These are phyloP conservation scores for Oreochromis spilurus DNA, from an alignment of 2,113 vertebrate species.

Conservation along the genomic window DNA sequence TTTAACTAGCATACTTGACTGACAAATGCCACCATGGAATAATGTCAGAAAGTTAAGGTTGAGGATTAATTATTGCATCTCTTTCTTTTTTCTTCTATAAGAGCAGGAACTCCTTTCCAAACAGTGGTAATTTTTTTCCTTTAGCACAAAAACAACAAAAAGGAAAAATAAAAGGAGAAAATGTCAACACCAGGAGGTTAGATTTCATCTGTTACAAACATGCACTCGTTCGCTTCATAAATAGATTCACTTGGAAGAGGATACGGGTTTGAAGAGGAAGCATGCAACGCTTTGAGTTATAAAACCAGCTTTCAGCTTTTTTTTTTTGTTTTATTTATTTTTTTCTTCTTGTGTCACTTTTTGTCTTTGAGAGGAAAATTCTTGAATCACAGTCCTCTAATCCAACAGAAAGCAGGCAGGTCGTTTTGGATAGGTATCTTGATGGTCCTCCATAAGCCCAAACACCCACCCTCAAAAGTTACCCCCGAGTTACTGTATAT, in stretches of 20 bases:
- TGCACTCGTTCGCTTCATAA: constrained; percentile 78
- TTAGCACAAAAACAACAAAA: constrained; percentile 39
- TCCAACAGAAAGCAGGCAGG: constrained; percentile 62
- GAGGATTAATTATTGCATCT: constrained; percentile 80
- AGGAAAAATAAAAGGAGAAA: constrained; percentile 43
- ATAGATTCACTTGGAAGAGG: constrained; percentile 77
- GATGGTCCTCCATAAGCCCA: constrained; percentile 56
- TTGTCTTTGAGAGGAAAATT: constrained; percentile 48
- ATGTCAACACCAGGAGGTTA: constrained; percentile 67
- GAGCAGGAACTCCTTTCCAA: constrained; percentile 49
- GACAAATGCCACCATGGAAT: constrained; percentile 50
- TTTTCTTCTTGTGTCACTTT: neutral
- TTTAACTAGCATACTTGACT: constrained; percentile 46
- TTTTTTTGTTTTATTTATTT: neutral
- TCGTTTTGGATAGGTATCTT: constrained; percentile 61
- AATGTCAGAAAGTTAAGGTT: constrained; percentile 61
- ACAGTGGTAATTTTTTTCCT: constrained; percentile 42
- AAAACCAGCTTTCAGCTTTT: constrained; percentile 51
- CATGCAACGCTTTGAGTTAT: constrained; percentile 74
- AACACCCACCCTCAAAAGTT: constrained; percentile 38
- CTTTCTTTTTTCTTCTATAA: constrained; percentile 43
- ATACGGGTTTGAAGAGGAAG: constrained; percentile 77
- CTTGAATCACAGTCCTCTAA: constrained; percentile 55
- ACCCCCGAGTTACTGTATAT: constrained; percentile 81
- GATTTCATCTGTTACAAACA: constrained; percentile 73